Base-by-base conservation (phyloP, 2,113 vertebrate species). In the Periophthalmodon schlosseri region DNA sequence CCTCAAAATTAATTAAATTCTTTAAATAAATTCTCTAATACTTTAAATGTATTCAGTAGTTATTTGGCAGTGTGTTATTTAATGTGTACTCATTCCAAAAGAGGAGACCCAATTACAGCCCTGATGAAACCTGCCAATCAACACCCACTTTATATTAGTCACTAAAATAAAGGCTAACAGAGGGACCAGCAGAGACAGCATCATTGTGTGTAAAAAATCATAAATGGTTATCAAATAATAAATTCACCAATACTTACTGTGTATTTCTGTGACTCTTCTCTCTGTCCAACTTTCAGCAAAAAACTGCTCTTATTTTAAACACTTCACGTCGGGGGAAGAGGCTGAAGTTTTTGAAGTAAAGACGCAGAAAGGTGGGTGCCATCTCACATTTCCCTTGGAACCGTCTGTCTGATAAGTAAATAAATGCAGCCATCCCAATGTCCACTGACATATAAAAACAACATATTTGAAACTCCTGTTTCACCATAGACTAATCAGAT, bases 301-400 rank as follows among this genome's bases (percentile, higher is more conserved):
- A 85, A 98, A 96, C 93, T 99, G 98, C 78, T 96, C 97, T 78
- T 99, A 98, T 93, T 99, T 99, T 94, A 96, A 96, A 88, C 97
- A 99, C 90, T 99, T 99, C 79, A 97, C 96, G 1, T 96, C 97
- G 0, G 96, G 96, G 47, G 93, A 98, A 86, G 96, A 95, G 85
- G 95, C 97, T 0, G 95, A 98, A 81, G 94, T 98, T 92, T 98
- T 99, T 82, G 93, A 99, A 93, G 95, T 97, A 70, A 97, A 97
- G 86, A 98, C 98, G 28, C 98, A 99, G 88, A 99, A 97, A 95
- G 97, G 98, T 98, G 91, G 91, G 94, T 86, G 58, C 49, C 63
- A 28, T 21, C 68, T 70, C n/a, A 69, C 20, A 69, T 36, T 36
- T 28, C 33, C 8, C 16, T 57, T 46, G 34, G 36, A 21, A n/a